Percentiles rank a stretch among this genome's conserved stretches.
Conservation (phyloP, 2,797 vertebrate species). For the Artibeus lituratus region DNA sequence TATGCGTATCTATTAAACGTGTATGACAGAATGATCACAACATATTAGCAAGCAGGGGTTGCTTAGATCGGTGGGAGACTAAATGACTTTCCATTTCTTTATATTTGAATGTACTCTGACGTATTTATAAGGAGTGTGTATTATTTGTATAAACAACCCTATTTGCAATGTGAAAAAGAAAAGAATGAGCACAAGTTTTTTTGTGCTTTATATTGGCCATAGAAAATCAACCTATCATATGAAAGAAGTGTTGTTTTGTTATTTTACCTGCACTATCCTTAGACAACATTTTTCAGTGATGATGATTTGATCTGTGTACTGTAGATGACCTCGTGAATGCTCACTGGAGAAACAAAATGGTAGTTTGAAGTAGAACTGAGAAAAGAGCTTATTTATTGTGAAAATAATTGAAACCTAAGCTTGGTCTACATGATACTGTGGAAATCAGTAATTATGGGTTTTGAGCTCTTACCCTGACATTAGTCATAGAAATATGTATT, state of each 20-base stretch:
- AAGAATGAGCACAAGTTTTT: not conserved
- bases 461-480: not conserved
- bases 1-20: not conserved
- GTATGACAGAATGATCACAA: not conserved
- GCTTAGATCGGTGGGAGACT: not conserved
- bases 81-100: not conserved
- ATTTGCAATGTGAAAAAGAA: constrained; percentile 26
- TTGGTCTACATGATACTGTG: not conserved
- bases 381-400: constrained; percentile 33
- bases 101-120: not conserved
- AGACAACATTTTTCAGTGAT: not conserved
- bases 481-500: not conserved
- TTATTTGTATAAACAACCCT: not conserved
- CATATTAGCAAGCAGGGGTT: not conserved
- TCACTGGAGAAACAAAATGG: not conserved
- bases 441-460: not conserved
- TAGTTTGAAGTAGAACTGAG: not conserved
- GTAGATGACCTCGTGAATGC: not conserved
- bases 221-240: not conserved
- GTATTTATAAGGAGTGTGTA: not conserved
- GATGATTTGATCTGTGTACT: not conserved
- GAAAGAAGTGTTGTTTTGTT: not conserved
- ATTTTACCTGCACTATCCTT: not conserved
- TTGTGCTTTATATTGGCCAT: constrained; percentile 9
- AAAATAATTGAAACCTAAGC: not conserved